Base-by-base conservation (phyloP, 2,113 vertebrate species). In the Alethe diademata region DNA sequence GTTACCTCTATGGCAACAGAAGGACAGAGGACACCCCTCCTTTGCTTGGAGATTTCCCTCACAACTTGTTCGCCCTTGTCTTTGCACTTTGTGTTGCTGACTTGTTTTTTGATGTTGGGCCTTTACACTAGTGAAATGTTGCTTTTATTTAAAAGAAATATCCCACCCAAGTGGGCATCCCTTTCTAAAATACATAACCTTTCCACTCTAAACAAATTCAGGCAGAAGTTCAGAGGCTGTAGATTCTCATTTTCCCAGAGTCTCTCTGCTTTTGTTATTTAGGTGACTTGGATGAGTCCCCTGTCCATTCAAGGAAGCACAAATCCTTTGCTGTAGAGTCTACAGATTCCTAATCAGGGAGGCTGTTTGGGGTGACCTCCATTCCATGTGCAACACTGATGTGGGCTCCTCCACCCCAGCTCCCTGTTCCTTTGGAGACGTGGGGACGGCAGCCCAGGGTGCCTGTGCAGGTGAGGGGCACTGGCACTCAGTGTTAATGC, bases 1-100 rank as follows among this genome's bases (percentile, higher is more conserved):
- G 12, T 1, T 5, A 11, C 23, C 43, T 19, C 20, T 14, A 0
- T 1, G 3, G 20, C 58, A 54, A 53, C 3, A 3, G 61, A 33
- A 10, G 50, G 47, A 42, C 22, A 29, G 0, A 8, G 17, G 31
- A 40, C 53, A 57, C 10, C 45, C 5, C 20, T 72, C 19, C 13
- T 45, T 5, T 33, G 28, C 61, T 60, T 4, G 43, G 29, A 40
- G 24, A 25, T n/a, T 25, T 14, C 33, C 23, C 31, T 51, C 24
- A 13, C 24, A 12, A 4, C 18, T 29, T 15, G 17, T 65, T 60
- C 28, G 61, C 33, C 56, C 12, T 67, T 74, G 56, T 73, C 72
- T 51, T 12, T 43, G 40, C 12, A 19, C 25, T 60, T 64, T 6
- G 13, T n/a, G 14, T 19, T 79, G 48, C n/a, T 67, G 38, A 23